phyloP scores from a whole-genome alignment of 1,140 invertebrate species.

The Trachymyrmex cornetzi region DNA sequence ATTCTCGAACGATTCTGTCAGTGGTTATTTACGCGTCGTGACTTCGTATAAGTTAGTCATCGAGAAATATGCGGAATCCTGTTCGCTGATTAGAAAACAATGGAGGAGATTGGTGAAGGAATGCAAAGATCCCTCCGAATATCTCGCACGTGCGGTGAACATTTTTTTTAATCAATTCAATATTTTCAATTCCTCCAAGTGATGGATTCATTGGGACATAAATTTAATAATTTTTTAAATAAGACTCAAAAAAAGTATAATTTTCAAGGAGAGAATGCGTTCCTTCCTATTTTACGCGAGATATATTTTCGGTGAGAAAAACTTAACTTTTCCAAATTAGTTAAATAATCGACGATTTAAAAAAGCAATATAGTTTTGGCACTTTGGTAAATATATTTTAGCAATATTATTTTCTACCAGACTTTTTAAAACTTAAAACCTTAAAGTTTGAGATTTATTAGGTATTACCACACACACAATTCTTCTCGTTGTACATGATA shows the following conservation, averaged over 20 bases:
- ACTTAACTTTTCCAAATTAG: not conserved
- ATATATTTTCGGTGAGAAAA: not conserved
- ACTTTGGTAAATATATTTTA: not conserved
- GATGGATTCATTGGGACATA: not conserved
- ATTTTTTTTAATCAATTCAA: not conserved
- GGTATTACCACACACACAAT: too few species aligned
- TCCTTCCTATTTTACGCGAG: not conserved
- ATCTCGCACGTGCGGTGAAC: conserved; percentile 38
- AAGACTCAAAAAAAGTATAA: not conserved
- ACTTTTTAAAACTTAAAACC: not conserved
- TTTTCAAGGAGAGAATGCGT: not conserved
- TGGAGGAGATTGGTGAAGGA: not conserved
- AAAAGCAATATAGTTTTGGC: not conserved
- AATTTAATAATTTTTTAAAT: not conserved
- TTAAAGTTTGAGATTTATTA: conserved; percentile 13
- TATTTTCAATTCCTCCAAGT: not conserved
- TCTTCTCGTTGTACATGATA: not conserved
- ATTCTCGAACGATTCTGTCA: conserved; percentile 17
- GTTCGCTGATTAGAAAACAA: conserved; percentile 37
- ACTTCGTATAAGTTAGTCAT: conserved; percentile 62
- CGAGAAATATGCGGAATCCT: conserved; percentile 37
- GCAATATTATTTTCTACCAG: not conserved
- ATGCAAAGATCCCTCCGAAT: not conserved
- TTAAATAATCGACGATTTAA: not conserved
- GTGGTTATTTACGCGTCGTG: conserved; percentile 11